These are phyloP conservation scores for Tinamus guttatus DNA, from an alignment of 2,113 vertebrate genomes.

Conservation along the genomic window DNA sequence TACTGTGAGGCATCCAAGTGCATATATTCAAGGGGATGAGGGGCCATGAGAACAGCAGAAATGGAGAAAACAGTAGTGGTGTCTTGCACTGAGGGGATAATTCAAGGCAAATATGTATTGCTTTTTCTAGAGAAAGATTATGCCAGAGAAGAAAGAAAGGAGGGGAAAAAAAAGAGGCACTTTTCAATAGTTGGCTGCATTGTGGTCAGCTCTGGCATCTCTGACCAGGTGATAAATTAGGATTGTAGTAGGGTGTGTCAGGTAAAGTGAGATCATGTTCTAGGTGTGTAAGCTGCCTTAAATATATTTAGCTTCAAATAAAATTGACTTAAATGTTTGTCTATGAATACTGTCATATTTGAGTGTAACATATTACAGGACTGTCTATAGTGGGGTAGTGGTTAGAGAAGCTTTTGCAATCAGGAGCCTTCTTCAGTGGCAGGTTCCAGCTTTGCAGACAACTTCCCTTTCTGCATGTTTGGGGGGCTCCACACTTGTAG, in stretches of 20 bases:
- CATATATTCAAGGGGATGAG: not conserved
- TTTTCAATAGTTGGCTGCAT: constrained; percentile 42
- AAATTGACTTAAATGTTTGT: constrained; percentile 76
- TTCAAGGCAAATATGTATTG: not conserved
- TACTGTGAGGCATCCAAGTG: not conserved
- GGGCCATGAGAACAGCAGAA: constrained; percentile 30
- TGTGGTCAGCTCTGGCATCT: constrained; percentile 10
- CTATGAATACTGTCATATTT: constrained; percentile 73
- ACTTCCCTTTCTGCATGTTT: not conserved
- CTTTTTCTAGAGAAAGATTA: constrained; percentile 31
- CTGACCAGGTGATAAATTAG: constrained; percentile 40
- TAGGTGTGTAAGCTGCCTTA: constrained; percentile 80
- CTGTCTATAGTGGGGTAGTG: not conserved
- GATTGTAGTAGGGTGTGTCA: constrained; percentile 71
- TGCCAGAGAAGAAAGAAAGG: not conserved
- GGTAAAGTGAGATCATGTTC: constrained; percentile 70
- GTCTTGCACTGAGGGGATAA: constrained; percentile 55
- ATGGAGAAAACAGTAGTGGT: not conserved
- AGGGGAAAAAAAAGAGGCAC: constrained; percentile 46
- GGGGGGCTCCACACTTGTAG: accelerated
- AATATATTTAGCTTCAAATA: constrained; percentile 79
- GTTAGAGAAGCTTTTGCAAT: not conserved
- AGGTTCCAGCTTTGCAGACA: not conserved
- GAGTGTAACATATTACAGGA: not conserved
- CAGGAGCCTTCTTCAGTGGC: not conserved